These are phyloP conservation scores for Dipodomys stephensi DNA, from an alignment of 2,113 vertebrate species.

Conservation along the genomic window DNA sequence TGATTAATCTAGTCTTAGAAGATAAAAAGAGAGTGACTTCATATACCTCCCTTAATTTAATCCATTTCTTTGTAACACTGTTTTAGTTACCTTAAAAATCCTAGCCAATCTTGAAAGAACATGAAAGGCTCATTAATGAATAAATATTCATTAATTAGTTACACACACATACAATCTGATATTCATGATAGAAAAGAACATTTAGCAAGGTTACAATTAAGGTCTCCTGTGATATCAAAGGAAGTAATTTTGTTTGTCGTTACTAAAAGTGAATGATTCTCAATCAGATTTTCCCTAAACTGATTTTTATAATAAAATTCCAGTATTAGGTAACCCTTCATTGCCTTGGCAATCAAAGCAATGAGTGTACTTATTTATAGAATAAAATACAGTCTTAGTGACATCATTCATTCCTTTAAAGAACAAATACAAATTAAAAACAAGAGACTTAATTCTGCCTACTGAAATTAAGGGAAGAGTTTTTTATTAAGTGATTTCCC, in stretches of 20 bases:
- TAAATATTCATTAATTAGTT: slow-evolving; percentile 18
- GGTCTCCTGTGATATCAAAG: not conserved
- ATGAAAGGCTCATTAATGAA: slow-evolving; percentile 46
- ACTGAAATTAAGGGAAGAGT: not conserved
- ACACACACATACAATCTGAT: not conserved
- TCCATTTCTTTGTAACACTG: slow-evolving; percentile 50
- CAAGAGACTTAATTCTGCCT: not conserved
- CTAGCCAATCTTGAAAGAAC: slow-evolving; percentile 10
- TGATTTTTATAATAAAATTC: slow-evolving; percentile 24
- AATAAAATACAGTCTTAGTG: not conserved
- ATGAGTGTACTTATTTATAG: not conserved
- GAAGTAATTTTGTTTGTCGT: slow-evolving; percentile 5
- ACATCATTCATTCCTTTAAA: not conserved
- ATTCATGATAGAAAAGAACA: slow-evolving; percentile 7
- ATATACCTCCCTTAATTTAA: slow-evolving; percentile 46
- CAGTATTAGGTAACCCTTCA: not conserved
- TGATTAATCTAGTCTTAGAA: slow-evolving; percentile 64
- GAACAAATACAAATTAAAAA: not conserved
- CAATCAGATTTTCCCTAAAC: not conserved
- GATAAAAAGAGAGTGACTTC: slow-evolving; percentile 34
- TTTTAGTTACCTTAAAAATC: slow-evolving; percentile 59
- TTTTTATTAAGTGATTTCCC: not conserved
- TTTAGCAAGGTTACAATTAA: not conserved
- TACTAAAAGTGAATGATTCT: not conserved
- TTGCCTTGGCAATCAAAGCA: not conserved